A percentile compares a stretch with the other conserved stretches of the same genome.
Evolutionary conservation across 2,888 invertebrate species (phyloP).

Genomic region (Monochamus alternatus): DNA sequence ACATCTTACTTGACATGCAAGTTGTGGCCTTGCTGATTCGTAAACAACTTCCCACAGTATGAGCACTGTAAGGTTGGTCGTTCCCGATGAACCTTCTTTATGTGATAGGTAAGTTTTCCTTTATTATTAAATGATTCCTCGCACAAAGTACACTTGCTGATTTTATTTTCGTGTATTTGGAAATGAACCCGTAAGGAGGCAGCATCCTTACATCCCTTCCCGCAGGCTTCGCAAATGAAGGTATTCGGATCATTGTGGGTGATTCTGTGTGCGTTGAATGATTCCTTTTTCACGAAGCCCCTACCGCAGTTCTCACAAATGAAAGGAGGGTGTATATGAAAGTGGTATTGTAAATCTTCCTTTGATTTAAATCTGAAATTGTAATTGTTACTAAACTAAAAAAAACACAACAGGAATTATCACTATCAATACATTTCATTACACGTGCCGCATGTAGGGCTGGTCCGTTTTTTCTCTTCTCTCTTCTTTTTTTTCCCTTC

Average conservation of each 20-base stretch:
- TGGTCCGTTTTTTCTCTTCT: background rate
- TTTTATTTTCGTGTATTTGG: slow-evolving; percentile 37
- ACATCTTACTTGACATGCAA: slow-evolving; percentile 47
- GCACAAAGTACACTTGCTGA: slow-evolving; percentile 30
- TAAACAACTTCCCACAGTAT: slow-evolving; percentile 35
- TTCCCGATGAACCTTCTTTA: background rate
- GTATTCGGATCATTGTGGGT: slow-evolving; percentile 32
- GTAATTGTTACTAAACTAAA: background rate
- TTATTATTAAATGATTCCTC: slow-evolving; percentile 24
- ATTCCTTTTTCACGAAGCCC: slow-evolving; percentile 3
- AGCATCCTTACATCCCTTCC: slow-evolving; percentile 37
- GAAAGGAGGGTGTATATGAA: background rate
- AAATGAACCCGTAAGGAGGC: slow-evolving; percentile 40
- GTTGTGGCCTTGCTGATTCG: slow-evolving; percentile 39
- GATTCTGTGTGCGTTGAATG: background rate
- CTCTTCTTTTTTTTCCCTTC: background rate
- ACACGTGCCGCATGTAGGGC: background rate
- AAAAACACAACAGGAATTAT: background rate
- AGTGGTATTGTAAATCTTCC: background rate
- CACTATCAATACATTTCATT: background rate
- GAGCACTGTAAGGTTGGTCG: background rate
- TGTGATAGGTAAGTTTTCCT: background rate
- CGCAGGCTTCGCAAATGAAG: slow-evolving; percentile 47
- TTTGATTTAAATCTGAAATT: slow-evolving; percentile 10
- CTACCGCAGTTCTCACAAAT: slow-evolving; percentile 9